Percentiles rank a stretch among this genome's conserved stretches.
These are phyloP conservation scores for Mesocricetus auratus DNA, from an alignment of 2,113 vertebrate genomes.

Conservation along the genomic window DNA sequence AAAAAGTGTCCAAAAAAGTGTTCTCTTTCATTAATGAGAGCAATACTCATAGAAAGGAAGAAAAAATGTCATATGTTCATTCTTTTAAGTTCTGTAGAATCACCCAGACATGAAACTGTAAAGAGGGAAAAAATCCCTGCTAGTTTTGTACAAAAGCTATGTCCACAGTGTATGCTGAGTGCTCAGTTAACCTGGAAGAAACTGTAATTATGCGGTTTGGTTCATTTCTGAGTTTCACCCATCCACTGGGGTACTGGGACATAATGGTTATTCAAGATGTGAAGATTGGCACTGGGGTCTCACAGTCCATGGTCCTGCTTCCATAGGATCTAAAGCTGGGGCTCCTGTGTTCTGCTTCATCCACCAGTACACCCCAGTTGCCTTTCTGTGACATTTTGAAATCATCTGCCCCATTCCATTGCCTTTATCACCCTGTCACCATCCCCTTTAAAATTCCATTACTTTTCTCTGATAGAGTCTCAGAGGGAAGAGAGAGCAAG, in stretches of 20 bases:
- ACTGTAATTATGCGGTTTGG: not conserved
- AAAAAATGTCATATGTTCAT: not conserved
- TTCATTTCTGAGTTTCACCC: not conserved
- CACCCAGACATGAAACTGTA: too few relatives aligned
- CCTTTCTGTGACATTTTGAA: not conserved
- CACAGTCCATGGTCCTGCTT: not conserved
- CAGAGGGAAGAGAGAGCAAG: slow-evolving; percentile 36
- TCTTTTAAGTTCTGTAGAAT: not conserved
- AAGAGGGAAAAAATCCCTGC: not conserved
- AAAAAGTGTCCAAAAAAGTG: not conserved
- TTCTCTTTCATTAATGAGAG: not conserved
- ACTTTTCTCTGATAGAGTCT: slow-evolving; percentile 29
- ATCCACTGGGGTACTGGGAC: not conserved
- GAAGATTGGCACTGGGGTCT: not conserved
- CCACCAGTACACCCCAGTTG: not conserved
- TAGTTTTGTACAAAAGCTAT: not conserved
- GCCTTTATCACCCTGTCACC: not conserved
- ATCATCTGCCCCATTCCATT: not conserved
- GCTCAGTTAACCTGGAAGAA: not conserved
- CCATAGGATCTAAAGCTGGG: not conserved
- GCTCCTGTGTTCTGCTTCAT: not conserved
- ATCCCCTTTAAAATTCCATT: not conserved
- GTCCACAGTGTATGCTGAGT: not conserved
- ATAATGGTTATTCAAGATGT: not conserved
- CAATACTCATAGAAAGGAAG: not conserved